These are phyloP conservation scores for Pipa parva DNA, from an alignment of 2,113 vertebrate genomes.

Conservation along the genomic window DNA sequence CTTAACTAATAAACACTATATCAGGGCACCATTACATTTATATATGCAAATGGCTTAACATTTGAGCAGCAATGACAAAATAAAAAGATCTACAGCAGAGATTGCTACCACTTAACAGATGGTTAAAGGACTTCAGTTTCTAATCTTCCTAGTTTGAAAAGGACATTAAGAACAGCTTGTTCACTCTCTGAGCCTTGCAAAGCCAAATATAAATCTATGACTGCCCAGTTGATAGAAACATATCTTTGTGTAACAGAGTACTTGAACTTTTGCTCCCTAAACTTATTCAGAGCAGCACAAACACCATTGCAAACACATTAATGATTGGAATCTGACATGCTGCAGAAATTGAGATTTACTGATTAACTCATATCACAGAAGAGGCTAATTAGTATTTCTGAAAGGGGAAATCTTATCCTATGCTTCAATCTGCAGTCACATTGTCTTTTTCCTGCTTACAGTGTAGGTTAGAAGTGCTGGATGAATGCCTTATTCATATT, in stretches of 20 bases:
- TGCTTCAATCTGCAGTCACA: background rate
- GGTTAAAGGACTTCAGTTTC: slow-evolving; percentile 14
- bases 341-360: slow-evolving; percentile 27
- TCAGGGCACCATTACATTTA: background rate
- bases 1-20: background rate
- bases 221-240: slow-evolving; percentile 6
- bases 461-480: background rate
- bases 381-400: slow-evolving; percentile 28
- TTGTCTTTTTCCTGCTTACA: background rate
- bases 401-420: slow-evolving; percentile 9
- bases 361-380: slow-evolving; percentile 28
- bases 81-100: background rate
- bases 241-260: slow-evolving; percentile 17
- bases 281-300: slow-evolving; percentile 14
- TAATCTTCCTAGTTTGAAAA: slow-evolving; percentile 25
- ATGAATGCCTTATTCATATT: slow-evolving; percentile 2
- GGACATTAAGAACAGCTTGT: slow-evolving; percentile 25
- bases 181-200: slow-evolving; percentile 21
- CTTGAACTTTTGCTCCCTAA: slow-evolving; percentile 30
- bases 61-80: background rate
- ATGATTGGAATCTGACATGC: slow-evolving; percentile 17
- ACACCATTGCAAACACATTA: slow-evolving; percentile 11
- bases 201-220: slow-evolving; percentile 23
- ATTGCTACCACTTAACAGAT: slow-evolving; percentile 17
- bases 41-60: background rate